These are phyloP conservation scores for Propsilocerus akamusi DNA, from an alignment of 1,140 invertebrate genomes.

Conservation along the genomic window DNA sequence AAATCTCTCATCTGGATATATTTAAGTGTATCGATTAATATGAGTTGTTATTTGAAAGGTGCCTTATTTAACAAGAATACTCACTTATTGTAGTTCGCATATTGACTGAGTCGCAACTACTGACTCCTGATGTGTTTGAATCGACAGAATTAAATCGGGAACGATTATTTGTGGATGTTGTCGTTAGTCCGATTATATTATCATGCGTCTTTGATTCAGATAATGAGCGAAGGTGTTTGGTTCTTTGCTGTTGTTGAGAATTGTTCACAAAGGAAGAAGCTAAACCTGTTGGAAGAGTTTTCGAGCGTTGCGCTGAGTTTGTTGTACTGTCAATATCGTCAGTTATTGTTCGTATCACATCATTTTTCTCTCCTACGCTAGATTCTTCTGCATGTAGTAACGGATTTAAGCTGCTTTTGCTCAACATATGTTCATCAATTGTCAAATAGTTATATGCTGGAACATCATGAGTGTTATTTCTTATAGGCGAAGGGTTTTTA, in stretches of 20 bases:
- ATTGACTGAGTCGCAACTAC: slow-evolving; percentile 52
- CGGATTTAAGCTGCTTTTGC: slow-evolving; percentile 18
- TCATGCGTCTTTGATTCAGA: slow-evolving; percentile 43
- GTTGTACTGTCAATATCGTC: slow-evolving; percentile 10
- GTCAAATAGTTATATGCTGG: slow-evolving; percentile 17
- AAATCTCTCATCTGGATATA: slow-evolving; percentile 10
- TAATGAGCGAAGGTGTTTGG: slow-evolving; percentile 33
- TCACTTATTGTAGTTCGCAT: slow-evolving; percentile 17
- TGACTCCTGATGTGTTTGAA: slow-evolving; percentile 57
- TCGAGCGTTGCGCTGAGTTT: slow-evolving; percentile 11
- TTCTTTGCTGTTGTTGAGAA: slow-evolving; percentile 8
- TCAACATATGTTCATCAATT: slow-evolving; percentile 18
- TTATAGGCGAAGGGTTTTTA: slow-evolving; percentile 22
- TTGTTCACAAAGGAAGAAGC: background rate
- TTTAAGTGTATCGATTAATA: slow-evolving; percentile 6
- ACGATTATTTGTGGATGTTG: slow-evolving; percentile 12
- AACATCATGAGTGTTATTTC: slow-evolving; percentile 19
- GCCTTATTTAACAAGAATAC: slow-evolving; percentile 1
- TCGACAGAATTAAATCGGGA: slow-evolving; percentile 31
- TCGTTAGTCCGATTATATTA: slow-evolving; percentile 12
- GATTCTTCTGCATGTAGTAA: slow-evolving; percentile 7
- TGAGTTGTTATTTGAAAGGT: slow-evolving; percentile 4
- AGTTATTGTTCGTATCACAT: background rate
- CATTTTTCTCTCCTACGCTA: slow-evolving; percentile 5
- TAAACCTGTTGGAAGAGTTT: slow-evolving; percentile 18